phyloP scores from a whole-genome alignment of 2,113 vertebrate species.

The Solea senegalensis region DNA sequence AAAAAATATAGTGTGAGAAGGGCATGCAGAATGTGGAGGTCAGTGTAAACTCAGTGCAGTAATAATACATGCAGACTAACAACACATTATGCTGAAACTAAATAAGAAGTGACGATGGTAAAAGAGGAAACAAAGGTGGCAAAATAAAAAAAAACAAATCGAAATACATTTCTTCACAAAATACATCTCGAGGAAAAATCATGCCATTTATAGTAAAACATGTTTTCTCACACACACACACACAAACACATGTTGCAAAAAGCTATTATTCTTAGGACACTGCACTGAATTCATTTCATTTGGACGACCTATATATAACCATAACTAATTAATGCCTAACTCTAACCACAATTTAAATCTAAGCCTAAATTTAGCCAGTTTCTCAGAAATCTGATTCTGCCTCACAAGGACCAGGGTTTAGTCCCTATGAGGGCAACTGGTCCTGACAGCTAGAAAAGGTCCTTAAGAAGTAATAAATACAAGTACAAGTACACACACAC shows the following conservation, averaged over 20 bases:
- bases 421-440: too few relatives aligned
- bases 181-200: conserved; percentile 57
- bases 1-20: conserved; percentile 4
- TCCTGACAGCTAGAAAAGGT: too few relatives aligned
- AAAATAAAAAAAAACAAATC: conserved; percentile 53
- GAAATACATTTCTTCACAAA: conserved; percentile 54
- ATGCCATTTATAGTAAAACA: conserved; percentile 68
- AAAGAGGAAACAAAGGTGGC: conserved; percentile 45
- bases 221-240: conserved; percentile 46
- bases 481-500: conserved; percentile 24
- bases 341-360: too few relatives aligned
- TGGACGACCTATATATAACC: too few relatives aligned
- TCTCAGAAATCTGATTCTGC: too few relatives aligned
- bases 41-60: conserved; percentile 26
- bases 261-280: too few relatives aligned
- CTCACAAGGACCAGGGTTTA: too few relatives aligned
- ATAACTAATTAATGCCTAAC: too few relatives aligned
- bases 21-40: conserved; percentile 23
- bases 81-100: conserved; percentile 49
- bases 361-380: too few relatives aligned
- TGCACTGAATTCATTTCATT: too few relatives aligned
- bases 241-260: background rate
- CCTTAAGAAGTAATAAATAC: too few relatives aligned
- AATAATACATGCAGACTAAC: conserved; percentile 27
- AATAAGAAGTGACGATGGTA: conserved; percentile 59